Percentiles rank a stretch among this genome's conserved stretches.
Conservation (phyloP, 2,113 vertebrate species). For the Pleuronectes platessa region DNA sequence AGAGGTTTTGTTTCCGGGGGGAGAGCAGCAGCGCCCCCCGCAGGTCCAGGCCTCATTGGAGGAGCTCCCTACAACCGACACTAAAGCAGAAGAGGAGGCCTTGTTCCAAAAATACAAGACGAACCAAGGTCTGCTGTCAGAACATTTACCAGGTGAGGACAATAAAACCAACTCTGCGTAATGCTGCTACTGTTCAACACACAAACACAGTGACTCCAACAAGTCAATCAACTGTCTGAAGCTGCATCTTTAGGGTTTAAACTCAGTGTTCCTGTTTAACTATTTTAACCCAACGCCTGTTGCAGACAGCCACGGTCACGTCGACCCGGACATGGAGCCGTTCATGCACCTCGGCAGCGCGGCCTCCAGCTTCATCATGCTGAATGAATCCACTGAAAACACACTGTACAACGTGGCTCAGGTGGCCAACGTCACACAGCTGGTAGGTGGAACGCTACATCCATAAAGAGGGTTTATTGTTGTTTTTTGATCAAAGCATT, state of each 20-base stretch:
- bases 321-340: constrained; percentile 86
- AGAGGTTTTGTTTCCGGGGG: constrained; percentile 85
- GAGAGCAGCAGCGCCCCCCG: constrained; percentile 68
- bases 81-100: constrained; percentile 79
- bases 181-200: neutral
- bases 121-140: constrained; percentile 74
- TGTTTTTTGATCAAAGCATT: neutral
- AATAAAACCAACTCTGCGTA: neutral
- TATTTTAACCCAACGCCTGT: neutral
- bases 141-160: constrained; percentile 88
- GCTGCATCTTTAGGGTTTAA: neutral
- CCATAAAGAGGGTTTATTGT: neutral
- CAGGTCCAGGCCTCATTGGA: constrained; percentile 83
- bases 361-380: constrained; percentile 87
- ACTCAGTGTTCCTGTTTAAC: neutral
- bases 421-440: constrained; percentile 88
- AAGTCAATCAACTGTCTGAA: neutral
- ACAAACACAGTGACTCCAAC: neutral
- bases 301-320: constrained; percentile 86
- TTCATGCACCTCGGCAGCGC: constrained; percentile 82
- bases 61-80: constrained; percentile 78
- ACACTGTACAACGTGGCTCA: constrained; percentile 87
- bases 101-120: constrained; percentile 85
- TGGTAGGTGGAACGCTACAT: constrained; percentile 82
- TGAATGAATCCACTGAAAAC: constrained; percentile 90